phyloP scores from a whole-genome alignment of 2,888 invertebrate genomes.

The Dilophus febrilis region DNA sequence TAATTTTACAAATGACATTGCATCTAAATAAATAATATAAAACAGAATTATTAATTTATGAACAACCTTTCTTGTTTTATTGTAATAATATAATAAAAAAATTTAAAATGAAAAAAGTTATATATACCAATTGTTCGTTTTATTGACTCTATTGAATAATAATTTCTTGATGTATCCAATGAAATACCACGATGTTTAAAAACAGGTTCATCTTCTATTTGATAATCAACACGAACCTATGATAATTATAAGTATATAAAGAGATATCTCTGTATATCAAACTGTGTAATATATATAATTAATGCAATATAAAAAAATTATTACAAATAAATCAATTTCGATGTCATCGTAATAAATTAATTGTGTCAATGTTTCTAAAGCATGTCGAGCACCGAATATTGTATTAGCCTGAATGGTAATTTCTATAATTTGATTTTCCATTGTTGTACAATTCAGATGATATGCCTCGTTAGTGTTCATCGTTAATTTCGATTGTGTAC shows the following conservation, averaged over 20 bases:
- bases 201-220: slow-evolving; percentile 32
- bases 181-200: slow-evolving; percentile 46
- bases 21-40: slow-evolving; percentile 35
- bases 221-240: slow-evolving; percentile 23
- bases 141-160: slow-evolving; percentile 5
- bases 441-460: slow-evolving; percentile 28
- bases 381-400: slow-evolving; percentile 52
- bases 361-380: slow-evolving; percentile 48
- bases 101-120: neutral
- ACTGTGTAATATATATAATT: no score
- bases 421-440: slow-evolving; percentile 32
- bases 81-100: neutral
- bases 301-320: no score
- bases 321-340: slow-evolving; percentile 8
- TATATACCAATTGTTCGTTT: slow-evolving; percentile 8
- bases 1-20: slow-evolving; percentile 67
- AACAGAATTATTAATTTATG: neutral
- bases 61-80: neutral
- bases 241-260: slow-evolving; percentile 16
- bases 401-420: slow-evolving; percentile 38
- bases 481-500: slow-evolving; percentile 11
- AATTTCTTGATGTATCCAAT: slow-evolving; percentile 48
- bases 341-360: slow-evolving; percentile 50
- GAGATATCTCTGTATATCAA: no score
- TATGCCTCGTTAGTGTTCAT: slow-evolving; percentile 44